Evolutionary conservation across 2,797 vertebrate species (phyloP), one percentile per base, ranked within the genome.

Genomic region (Chelidonichthys spinosus): DNA sequence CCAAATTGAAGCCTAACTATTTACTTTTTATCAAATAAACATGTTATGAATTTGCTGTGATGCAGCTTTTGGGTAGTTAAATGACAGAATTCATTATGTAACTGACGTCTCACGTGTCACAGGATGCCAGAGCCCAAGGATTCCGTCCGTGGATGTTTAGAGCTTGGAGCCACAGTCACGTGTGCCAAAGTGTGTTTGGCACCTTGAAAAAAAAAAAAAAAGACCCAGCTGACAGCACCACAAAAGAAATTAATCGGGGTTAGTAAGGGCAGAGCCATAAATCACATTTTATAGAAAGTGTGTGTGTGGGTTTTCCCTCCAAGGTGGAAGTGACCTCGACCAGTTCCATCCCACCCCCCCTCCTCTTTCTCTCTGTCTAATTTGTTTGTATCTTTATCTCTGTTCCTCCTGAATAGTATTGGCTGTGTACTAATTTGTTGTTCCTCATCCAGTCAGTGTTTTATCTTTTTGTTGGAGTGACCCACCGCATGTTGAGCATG

Each of bases 271-370:
- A 66, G 11, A 54, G 59, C 65, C 59, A 87, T 91, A 84, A 75
- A 90, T 82, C 69, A 43, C 33, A 74, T 58, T 40, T 54, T 66
- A 79, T 54, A 55, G 42, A 72, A 59, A 55, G 14, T 4, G 14
- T 9, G 39, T 55, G 71, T 53, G 25, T 33, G 43, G 53, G 15
- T 59, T 70, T 69, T 71, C 44, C 63, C 62, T 79, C 78, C 82
- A 89, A 88, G 87, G 78, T 89, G 73, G 50, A 84, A 11, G 60
- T 58, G 81, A 86, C 87, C 86, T 88, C 74, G 6, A 39, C 60
- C 69, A 58, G 50, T 74, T 74, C 54, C 35, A 0, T 46, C 17
- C 49, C 46, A 36, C 54, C 33, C 42, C n/a, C 52, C 50, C 40
- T 60, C 58, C 67, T 53, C 73, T 44, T 13, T 66, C 9, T 18